Base-by-base conservation (phyloP, 1,140 invertebrate genomes). In the Eumeta japonica region DNA sequence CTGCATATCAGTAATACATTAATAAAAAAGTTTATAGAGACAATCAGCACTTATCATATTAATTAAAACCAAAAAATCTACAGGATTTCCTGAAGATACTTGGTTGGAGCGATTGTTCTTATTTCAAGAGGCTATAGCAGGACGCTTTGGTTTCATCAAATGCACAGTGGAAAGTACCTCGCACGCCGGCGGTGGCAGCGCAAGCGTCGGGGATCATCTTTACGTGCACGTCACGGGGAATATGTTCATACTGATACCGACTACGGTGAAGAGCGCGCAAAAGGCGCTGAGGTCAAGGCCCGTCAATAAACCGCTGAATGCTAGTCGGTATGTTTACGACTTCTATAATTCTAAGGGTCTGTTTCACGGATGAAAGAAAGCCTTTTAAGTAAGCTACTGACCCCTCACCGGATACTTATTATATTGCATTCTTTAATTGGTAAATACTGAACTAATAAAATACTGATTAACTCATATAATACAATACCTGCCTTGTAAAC, bases 201-300 rank as follows among this genome's bases (percentile, higher is more conserved):
- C 59, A 2, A 62, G 67, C 10, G 66, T 73, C 0, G 76, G 78
- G 18, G 77, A 81, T 50, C 76, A 80, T 48, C 65, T 79, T 40
- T 97, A 92, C 58, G 87, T 97, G 17, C 94, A 98, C 67, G 83
- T 91, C 32, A 90, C 90, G 17, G 96, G 94, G 0, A 94, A 94
- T 58, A 92, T 95, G 80, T 98, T 98, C 72, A 84, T 94, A 41
- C 80, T 97, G 33, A 87, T 97, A 52, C 86, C 86, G 2, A 79
- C 76, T 30, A 64, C 72, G 0, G 55, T 66, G 20, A 70, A 76
- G 16, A 43, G 55, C 0, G 67, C 73, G 7, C 66, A 75, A 16
- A 64, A 61, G 38, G 52, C 62, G 3, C 46, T 53, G 12, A 48
- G 61, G 7, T 47, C 51, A 2, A 58, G 62, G 16, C 68, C 70